Conservation (phyloP, 2,113 vertebrate species). For the Cavia aperea region DNA sequence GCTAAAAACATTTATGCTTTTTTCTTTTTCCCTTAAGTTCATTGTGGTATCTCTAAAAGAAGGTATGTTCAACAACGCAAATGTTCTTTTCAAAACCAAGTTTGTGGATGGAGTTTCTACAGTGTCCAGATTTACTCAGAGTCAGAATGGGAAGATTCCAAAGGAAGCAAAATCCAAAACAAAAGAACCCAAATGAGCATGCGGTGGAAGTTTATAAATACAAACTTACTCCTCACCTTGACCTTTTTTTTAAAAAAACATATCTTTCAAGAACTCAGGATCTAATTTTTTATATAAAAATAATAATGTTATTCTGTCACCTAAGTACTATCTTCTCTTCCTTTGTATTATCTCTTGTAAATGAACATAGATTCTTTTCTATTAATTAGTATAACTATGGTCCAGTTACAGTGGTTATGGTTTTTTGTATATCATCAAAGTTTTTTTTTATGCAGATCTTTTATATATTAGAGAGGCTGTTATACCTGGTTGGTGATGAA, state of each 20-base stretch:
- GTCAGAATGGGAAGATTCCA: conserved; percentile 66
- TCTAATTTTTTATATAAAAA: conserved; percentile 41
- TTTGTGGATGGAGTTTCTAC: conserved; percentile 94
- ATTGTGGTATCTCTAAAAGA: conserved; percentile 97
- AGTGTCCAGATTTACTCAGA: conserved; percentile 80
- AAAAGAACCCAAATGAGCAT: conserved; percentile 63
- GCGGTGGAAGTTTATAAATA: conserved; percentile 51
- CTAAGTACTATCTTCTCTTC: conserved; percentile 28
- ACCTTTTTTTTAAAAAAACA: conserved; percentile 15
- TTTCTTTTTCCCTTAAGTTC: conserved; percentile 80
- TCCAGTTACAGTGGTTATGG: conserved; percentile 54
- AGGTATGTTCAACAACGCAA: conserved; percentile 99
- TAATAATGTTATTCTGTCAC: conserved; percentile 46
- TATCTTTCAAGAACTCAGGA: conserved; percentile 24
- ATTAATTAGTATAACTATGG: conserved; percentile 36
- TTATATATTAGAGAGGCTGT: neutral
- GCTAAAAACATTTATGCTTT: neutral
- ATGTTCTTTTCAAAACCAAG: conserved; percentile 93
- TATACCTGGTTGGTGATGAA: conserved; percentile 2
- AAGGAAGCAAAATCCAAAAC: conserved; percentile 75
- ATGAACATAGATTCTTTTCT: conserved; percentile 11
- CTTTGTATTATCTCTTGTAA: conserved; percentile 50
- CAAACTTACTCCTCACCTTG: neutral
- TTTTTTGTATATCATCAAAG: conserved; percentile 46
- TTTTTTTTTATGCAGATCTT: conserved; percentile 43